These are phyloP conservation scores for Centrocercus urophasianus DNA, from an alignment of 2,113 vertebrate species.

Conservation along the genomic window DNA sequence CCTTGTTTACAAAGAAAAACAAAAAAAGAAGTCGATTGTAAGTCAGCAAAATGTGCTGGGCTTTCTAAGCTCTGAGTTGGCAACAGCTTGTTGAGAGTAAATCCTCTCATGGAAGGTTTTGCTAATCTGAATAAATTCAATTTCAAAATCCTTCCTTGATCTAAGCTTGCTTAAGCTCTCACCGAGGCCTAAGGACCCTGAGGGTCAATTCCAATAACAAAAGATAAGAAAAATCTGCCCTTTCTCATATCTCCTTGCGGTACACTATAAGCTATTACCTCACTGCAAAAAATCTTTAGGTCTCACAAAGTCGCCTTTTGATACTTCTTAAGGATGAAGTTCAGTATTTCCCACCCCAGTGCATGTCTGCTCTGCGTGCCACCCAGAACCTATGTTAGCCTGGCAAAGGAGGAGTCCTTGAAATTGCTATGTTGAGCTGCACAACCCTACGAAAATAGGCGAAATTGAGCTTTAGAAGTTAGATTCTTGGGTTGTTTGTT, in stretches of 20 bases:
- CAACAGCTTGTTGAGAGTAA: constrained; percentile 89
- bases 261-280: constrained; percentile 75
- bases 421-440: not conserved
- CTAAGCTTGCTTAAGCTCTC: constrained; percentile 88
- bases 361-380: constrained; percentile 8
- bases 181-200: constrained; percentile 80
- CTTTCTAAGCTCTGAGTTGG: constrained; percentile 72
- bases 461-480: not conserved
- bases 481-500: not conserved
- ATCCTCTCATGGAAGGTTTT: constrained; percentile 85
- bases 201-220: constrained; percentile 87
- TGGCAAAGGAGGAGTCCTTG: not conserved
- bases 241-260: constrained; percentile 78
- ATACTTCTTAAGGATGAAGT: constrained; percentile 65
- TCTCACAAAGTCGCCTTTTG: constrained; percentile 78
- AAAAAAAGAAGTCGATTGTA: constrained; percentile 28
- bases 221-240: constrained; percentile 81
- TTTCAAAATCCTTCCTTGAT: constrained; percentile 93
- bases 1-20: not conserved
- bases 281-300: constrained; percentile 74
- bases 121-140: constrained; percentile 92
- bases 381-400: not conserved
- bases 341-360: constrained; percentile 61
- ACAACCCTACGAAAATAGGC: not conserved
- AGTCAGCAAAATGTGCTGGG: constrained; percentile 65